Base-by-base conservation (phyloP, 2,113 vertebrate genomes). In the Aphelocoma coerulescens region DNA sequence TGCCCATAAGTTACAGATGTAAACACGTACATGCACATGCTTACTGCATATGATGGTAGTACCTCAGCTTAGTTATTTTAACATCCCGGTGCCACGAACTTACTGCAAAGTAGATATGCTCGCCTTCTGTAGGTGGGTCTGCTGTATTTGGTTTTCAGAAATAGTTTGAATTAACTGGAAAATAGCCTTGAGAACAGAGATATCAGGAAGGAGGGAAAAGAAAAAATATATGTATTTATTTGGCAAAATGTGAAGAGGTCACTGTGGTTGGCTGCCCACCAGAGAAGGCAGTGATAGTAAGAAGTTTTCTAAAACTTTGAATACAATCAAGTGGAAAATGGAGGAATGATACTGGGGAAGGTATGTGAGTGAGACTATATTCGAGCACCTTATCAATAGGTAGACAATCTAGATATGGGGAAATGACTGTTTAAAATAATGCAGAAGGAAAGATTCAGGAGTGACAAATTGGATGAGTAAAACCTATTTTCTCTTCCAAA, bases 21-120 rank as follows among this genome's bases (percentile, higher is more conserved):
- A 30, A 44, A 27, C 4, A 2, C 1, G 2, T 19, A 1, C 4
- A 1, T 1, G 7, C 11, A 1, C 5, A 1, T 0, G 0, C 61
- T 46, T 35, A 19, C 13, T 48, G 9, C 4, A 1, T 21, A 1
- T 8, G 41, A 19, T 32, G 16, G 39, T 26, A 8, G 15, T 71
- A 54, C 27, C 24, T 79, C 21, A 4, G 13, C 69, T 82, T 6
- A 35, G 3, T n/a, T 69, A n/a, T 13, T 17, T 33, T 13, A 63
- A 55, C 33, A n/a, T 27, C 18, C 49, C 3, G 1, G 24, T 61
- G 26, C 37, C 0, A 0, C 32, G 21, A 33, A 22, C 46, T 67
- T 41, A 7, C 13, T 26, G 10, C 43, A 11, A 46, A 66, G 30
- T 14, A 65, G 33, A 7, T 27, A 3, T 6, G 5, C 5, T 79